These are phyloP conservation scores for Rhynchophorus ferrugineus DNA, from an alignment of 1,140 invertebrate species.

Conservation along the genomic window DNA sequence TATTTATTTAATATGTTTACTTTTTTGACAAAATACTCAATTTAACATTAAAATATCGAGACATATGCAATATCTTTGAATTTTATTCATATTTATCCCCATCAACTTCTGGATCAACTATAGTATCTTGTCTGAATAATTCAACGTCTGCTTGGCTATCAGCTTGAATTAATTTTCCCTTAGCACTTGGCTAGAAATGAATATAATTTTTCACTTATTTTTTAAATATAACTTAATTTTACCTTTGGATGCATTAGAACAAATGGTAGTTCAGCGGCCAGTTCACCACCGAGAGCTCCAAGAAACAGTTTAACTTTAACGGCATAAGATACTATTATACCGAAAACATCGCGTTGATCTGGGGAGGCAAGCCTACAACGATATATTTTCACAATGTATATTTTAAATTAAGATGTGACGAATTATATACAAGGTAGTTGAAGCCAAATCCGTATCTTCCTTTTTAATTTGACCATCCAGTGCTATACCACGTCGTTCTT, in stretches of 20 bases:
- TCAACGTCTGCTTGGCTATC: conserved; percentile 58
- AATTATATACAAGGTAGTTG: conserved; percentile 80
- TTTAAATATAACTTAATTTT: conserved; percentile 10
- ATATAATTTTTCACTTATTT: neutral
- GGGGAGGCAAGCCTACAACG: conserved; percentile 58
- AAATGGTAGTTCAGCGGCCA: conserved; percentile 93
- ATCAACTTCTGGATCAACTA: conserved; percentile 41
- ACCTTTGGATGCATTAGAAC: conserved; percentile 94
- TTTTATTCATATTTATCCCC: conserved; percentile 39
- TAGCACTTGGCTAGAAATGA: conserved; percentile 45
- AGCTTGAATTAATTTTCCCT: conserved; percentile 48
- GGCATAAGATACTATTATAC: conserved; percentile 82
- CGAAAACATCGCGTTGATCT: conserved; percentile 78
- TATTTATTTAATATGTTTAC: no score
- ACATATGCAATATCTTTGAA: no score
- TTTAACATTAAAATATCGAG: no score
- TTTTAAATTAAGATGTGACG: neutral
- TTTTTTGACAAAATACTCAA: no score
- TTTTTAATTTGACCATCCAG: conserved; percentile 90
- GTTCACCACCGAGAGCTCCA: conserved; percentile 87
- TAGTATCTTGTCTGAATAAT: conserved; percentile 54
- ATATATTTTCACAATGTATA: neutral
- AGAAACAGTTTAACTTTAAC: conserved; percentile 94
- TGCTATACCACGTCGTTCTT: conserved; percentile 87
- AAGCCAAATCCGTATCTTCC: conserved; percentile 86